These are phyloP conservation scores for Hyposmocoma kahamanoa DNA, from an alignment of 1,140 invertebrate genomes.

Conservation along the genomic window DNA sequence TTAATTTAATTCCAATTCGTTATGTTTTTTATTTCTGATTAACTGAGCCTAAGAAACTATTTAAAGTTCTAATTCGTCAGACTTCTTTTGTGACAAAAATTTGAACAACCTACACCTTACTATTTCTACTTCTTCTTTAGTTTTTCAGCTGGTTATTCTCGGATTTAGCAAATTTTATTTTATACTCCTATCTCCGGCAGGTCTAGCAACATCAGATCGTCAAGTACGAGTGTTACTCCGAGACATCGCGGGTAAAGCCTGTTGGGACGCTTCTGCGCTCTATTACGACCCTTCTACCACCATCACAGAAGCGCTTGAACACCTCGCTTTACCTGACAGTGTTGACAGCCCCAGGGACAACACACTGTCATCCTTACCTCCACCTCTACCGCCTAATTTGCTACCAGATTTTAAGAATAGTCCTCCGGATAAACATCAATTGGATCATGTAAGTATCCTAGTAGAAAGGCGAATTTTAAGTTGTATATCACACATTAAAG, in stretches of 20 bases:
- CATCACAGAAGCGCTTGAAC: slow-evolving; percentile 30
- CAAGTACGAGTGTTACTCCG: slow-evolving; percentile 91
- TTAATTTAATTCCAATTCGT: not conserved
- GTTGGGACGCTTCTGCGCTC: slow-evolving; percentile 95
- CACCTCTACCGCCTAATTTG: slow-evolving; percentile 77
- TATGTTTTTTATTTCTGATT: not conserved
- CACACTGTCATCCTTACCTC: slow-evolving; percentile 64
- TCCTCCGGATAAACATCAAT: slow-evolving; percentile 91
- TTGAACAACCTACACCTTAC: no score
- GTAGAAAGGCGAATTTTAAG: no score
- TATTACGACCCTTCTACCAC: slow-evolving; percentile 80
- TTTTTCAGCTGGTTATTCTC: no score
- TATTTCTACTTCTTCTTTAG: no score
- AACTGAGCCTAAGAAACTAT: not conserved
- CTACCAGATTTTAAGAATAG: slow-evolving; percentile 88
- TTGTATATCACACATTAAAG: no score
- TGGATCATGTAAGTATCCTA: slow-evolving; percentile 92
- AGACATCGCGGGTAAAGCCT: slow-evolving; percentile 96
- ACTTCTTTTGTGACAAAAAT: no score
- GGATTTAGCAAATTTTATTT: no score
- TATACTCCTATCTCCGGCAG: no score
- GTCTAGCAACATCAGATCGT: slow-evolving; percentile 77
- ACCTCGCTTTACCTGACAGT: slow-evolving; percentile 44
- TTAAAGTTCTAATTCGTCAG: no score
- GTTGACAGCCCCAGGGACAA: slow-evolving; percentile 63